phyloP scores from a whole-genome alignment of 2,888 invertebrate species.

The Dicranocentrus wangi region DNA sequence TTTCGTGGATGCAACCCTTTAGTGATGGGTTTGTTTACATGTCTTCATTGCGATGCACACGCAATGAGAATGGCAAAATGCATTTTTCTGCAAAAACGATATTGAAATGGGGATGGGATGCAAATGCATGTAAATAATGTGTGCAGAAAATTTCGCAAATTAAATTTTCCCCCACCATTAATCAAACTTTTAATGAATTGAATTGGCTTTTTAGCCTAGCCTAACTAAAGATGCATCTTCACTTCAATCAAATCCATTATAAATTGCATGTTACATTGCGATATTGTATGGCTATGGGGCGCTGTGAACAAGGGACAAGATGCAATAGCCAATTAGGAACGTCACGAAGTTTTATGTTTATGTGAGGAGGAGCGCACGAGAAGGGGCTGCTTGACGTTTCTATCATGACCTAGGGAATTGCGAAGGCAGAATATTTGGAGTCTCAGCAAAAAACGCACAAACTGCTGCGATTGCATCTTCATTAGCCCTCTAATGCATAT shows the following conservation, averaged over 20 bases:
- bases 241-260: too few species aligned
- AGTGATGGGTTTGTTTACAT: not conserved
- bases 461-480: too few species aligned
- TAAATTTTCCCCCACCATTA: slow-evolving; percentile 3
- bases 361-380: not conserved
- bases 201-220: not conserved
- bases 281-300: not conserved
- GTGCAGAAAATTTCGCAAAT: slow-evolving; percentile 21
- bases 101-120: not conserved
- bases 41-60: not conserved
- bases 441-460: too few species aligned
- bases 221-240: slow-evolving; percentile 10
- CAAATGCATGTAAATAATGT: slow-evolving; percentile 8
- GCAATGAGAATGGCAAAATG: slow-evolving; percentile 11
- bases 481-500: too few species aligned
- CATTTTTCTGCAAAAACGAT: slow-evolving; percentile 4
- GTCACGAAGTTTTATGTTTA: too few species aligned
- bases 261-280: not conserved
- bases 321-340: too few species aligned
- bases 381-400: not conserved
- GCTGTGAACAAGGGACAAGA: not conserved
- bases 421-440: too few species aligned
- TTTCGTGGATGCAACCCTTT: not conserved
- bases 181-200: slow-evolving; percentile 13
- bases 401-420: not conserved